Base-by-base conservation (phyloP, 1,140 invertebrate genomes). In the Trypoxylus dichotomus region DNA sequence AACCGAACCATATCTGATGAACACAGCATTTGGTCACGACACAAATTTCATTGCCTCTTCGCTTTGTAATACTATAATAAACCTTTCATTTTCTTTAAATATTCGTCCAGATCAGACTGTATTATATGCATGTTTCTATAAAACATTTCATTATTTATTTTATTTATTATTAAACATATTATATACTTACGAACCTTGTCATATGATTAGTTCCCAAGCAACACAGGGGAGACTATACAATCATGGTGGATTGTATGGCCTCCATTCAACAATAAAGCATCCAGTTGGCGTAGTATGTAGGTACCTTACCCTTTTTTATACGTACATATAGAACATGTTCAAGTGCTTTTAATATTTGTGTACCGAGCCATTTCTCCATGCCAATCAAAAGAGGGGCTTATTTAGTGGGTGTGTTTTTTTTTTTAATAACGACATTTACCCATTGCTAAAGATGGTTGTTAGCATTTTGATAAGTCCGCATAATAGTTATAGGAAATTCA, bases 1-100 rank as follows among this genome's bases (percentile, higher is more conserved):
- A 83, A 79, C 79, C 79, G 83, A 79, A 79, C 77, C 79, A 79
- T 84, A 84, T 84, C 83, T 83, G 83, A 84, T 84, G 83, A 81
- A 83, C 81, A 81, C 43, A 73, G 43, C 71, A 29, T 76, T 76
- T 80, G 82, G 84, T 85, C 84, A 85, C 84, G 84, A 85, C 83
- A 83, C 68, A 78, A 81, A 76, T 82, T 81, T 83, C 80, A 78
- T 37, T 37, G 32, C 5, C 32, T 37, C 10, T 37, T 37, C 32
- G 32, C 32, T 37, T 37, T 37, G 79, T 80, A 80, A 79, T 83
- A 60, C 6, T 6, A 60, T 60, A 19, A 37, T 37, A 37, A 5
- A 37, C 32, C 5, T 37, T 37, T 37, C 10, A 5, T 37, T 37
- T 37, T 32, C 10, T 37, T 37, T 37, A 37, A 37, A 8, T 8